These are phyloP conservation scores for Bubalus kerabau DNA, from an alignment of 2,113 vertebrate species.

Conservation along the genomic window DNA sequence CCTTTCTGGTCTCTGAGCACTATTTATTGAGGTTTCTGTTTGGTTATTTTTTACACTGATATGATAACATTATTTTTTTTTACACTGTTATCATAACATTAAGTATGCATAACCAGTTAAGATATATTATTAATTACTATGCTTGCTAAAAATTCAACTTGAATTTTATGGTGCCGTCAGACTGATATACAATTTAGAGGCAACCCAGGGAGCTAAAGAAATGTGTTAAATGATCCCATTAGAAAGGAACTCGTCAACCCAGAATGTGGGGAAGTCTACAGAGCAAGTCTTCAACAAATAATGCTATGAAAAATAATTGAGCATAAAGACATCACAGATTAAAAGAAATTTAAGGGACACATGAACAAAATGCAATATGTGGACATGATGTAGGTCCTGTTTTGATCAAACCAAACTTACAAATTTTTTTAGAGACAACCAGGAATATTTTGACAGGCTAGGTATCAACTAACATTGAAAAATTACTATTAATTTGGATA, in stretches of 20 bases:
- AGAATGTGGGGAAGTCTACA: neutral
- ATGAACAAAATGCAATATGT: neutral
- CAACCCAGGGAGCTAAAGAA: neutral
- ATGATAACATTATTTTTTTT: neutral
- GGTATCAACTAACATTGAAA: neutral
- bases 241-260: neutral
- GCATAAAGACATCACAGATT: neutral
- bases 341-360: neutral
- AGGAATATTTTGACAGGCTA: neutral
- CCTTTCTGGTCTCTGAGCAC: neutral
- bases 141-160: neutral
- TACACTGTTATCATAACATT: neutral
- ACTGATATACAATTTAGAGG: neutral
- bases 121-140: neutral
- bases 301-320: neutral
- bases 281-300: neutral
- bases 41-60: neutral
- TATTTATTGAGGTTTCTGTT: neutral
- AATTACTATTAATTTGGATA: neutral
- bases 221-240: neutral
- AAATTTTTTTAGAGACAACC: neutral
- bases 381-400: neutral
- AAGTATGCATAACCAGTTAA: neutral
- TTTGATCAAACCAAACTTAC: neutral
- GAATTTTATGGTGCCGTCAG: neutral